phyloP scores from a whole-genome alignment of 2,888 invertebrate species.

The Pilophorus perplexus region DNA sequence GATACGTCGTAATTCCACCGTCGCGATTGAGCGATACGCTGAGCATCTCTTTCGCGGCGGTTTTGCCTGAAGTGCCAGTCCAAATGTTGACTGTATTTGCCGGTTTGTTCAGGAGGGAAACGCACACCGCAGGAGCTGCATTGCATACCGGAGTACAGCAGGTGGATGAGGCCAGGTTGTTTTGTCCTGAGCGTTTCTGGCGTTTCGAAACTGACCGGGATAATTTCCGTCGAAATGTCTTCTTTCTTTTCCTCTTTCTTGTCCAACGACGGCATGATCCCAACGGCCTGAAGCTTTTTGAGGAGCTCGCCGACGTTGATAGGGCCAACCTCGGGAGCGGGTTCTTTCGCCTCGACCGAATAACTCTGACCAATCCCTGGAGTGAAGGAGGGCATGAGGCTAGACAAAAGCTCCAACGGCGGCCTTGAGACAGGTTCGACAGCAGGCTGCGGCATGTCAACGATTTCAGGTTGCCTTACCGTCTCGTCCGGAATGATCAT shows the following conservation, averaged over 20 bases:
- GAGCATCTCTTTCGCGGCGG: conserved; percentile 79
- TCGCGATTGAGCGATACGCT: conserved; percentile 76
- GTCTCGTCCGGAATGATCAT: background rate
- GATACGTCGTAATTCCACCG: conserved; percentile 86
- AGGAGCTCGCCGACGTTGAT: conserved; percentile 80
- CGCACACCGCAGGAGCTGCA: conserved; percentile 95
- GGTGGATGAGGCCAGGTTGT: conserved; percentile 58
- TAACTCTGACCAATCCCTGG: conserved; percentile 53
- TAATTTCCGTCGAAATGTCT: conserved; percentile 53
- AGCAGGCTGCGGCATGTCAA: background rate
- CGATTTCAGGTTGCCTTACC: background rate
- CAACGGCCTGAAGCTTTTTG: conserved; percentile 79
- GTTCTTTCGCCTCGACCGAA: conserved; percentile 51
- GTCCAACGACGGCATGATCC: conserved; percentile 61
- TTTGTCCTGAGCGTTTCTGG: conserved; percentile 74
- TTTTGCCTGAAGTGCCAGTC: conserved; percentile 99
- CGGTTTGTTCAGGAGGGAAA: conserved; percentile 85
- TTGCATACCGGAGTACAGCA: conserved; percentile 80
- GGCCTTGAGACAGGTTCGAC: background rate
- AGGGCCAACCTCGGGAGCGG: conserved; percentile 48
- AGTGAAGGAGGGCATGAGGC: conserved; percentile 63
- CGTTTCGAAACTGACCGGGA: conserved; percentile 64
- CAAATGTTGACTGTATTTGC: conserved; percentile 89
- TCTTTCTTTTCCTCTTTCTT: conserved; percentile 29
- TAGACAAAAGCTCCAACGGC: conserved; percentile 63